These are phyloP conservation scores for Trematomus loennbergii DNA, from an alignment of 2,113 vertebrate species.

Conservation along the genomic window DNA sequence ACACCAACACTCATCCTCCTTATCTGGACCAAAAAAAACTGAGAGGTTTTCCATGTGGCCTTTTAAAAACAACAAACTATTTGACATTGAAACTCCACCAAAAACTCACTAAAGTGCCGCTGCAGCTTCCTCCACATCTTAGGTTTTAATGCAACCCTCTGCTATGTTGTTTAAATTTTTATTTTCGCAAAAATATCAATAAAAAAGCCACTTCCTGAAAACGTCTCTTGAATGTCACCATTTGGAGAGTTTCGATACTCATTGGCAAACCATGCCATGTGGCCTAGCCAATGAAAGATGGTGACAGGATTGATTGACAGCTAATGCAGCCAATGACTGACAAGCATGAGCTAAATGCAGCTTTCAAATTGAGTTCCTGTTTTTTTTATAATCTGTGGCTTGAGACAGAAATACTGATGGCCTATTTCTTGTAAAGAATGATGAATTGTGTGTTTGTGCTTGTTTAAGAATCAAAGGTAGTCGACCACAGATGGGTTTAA, in stretches of 20 bases:
- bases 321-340: not conserved
- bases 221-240: not conserved
- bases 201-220: not conserved
- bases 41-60: not conserved
- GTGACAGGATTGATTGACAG: not conserved
- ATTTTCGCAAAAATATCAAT: not conserved
- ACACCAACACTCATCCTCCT: not conserved
- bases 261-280: conserved; percentile 3
- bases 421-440: too few relatives aligned
- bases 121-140: not conserved
- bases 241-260: not conserved
- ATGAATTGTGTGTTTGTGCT: too few relatives aligned
- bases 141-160: not conserved
- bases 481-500: too few relatives aligned
- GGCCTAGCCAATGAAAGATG: not conserved
- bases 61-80: not conserved
- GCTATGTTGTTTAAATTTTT: not conserved
- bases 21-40: not conserved
- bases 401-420: too few relatives aligned
- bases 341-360: not conserved
- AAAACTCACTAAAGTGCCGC: not conserved
- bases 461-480: too few relatives aligned
- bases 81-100: not conserved
- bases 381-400: too few relatives aligned
- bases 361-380: too few relatives aligned